phyloP scores from a whole-genome alignment of 2,797 vertebrate species.

The Xiphorhynchus erythropygius region DNA sequence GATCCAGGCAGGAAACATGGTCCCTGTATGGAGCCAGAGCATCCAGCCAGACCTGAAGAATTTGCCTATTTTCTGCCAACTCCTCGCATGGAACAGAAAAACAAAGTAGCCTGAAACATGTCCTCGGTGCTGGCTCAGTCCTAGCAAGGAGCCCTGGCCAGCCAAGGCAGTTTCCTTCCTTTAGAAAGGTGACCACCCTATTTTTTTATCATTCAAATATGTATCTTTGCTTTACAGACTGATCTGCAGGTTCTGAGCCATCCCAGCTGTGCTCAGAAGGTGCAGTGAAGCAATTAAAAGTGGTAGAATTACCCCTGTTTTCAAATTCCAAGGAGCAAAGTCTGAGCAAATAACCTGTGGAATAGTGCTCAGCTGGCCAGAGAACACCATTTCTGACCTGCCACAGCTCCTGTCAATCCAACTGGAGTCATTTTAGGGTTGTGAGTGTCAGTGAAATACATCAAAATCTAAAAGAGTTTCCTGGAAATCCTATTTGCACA shows the following conservation, averaged over 20 bases:
- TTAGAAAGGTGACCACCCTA: background rate
- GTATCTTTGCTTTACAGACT: background rate
- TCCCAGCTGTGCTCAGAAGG: background rate
- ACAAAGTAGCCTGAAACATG: background rate
- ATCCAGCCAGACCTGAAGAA: conserved; percentile 32
- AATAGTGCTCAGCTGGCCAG: background rate
- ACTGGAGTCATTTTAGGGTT: fast-evolving
- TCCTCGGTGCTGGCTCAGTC: background rate
- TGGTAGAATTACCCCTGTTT: background rate
- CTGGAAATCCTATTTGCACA: background rate
- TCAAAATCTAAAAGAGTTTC: background rate
- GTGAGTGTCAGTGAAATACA: background rate
- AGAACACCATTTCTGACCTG: background rate
- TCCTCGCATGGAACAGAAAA: conserved; percentile 36
- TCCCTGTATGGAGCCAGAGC: background rate
- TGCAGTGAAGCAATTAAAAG: background rate
- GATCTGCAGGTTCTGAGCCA: background rate
- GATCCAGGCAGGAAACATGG: conserved; percentile 42
- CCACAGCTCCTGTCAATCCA: background rate
- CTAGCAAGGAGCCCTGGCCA: background rate
- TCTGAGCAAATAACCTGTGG: background rate
- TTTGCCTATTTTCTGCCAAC: conserved; percentile 48
- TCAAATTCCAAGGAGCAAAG: background rate
- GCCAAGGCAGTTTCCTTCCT: background rate
- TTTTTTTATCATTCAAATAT: background rate